Base-by-base conservation (phyloP, 2,888 invertebrate species). In the Tiphia femorata region DNA sequence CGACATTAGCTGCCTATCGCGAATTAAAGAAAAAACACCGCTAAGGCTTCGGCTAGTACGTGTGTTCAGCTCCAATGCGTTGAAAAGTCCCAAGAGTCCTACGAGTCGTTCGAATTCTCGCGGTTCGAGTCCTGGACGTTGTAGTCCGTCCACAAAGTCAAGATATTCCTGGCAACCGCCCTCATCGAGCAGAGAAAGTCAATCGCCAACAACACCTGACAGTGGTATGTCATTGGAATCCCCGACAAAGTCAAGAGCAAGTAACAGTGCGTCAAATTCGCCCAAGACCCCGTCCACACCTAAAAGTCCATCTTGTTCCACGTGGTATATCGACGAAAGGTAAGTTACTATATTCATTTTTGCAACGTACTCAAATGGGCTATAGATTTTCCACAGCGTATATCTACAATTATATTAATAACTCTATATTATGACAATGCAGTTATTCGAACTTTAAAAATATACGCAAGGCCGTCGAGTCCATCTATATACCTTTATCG, bases 101-200 rank as follows among this genome's bases (percentile, higher is more conserved):
- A 23, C 44, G 23, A 68, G 57, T n/a, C 21, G 19, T 4, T 59
- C 67, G 7, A 63, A 61, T 47, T 75, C 74, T 0, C 54, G 53
- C 23, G 51, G 42, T 16, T 62, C 67, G 20, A 75, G 70, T 51
- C 69, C 73, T 0, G 14, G 14, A 20, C 44, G 35, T 19, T 14
- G 23, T 4, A 75, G 67, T 47, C 53, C 75, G 2, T 37, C 40
- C 12, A 21, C 20, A 2, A 74, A 56, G 25, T 42, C 53, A 7
- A 61, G 75, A 25, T 69, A 65, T 29, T 76, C 77, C 0, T 77
- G 76, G 76, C 70, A 73, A 29, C 21, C 51, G 5, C 14, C 30
- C 10, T 50, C 17, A 6, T 8, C 14, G 10, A 41, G 29, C 12
- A 56, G 49, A n/a, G 65, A 59, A 1, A 58, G 27, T 54, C 50